Percentiles rank a stretch among this genome's conserved stretches.
Conservation (phyloP, 2,113 vertebrate genomes). For the Fukomys damarensis region DNA sequence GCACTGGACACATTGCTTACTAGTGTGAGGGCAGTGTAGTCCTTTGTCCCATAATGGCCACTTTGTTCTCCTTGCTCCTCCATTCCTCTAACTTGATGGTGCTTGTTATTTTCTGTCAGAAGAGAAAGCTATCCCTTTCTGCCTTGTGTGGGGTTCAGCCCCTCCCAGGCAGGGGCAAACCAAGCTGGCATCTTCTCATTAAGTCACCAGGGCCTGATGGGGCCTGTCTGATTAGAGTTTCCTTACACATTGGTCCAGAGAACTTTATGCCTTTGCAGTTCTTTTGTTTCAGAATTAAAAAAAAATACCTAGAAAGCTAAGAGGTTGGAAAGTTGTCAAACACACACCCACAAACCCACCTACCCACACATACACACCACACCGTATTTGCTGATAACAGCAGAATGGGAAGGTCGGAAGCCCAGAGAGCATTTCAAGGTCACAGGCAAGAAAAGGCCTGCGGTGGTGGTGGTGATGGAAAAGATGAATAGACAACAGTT, state of each 20-base stretch:
- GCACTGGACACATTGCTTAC: neutral
- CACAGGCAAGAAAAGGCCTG: slow-evolving; percentile 76
- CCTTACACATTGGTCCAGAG: slow-evolving; percentile 40
- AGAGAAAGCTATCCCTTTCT: neutral
- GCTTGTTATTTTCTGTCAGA: neutral
- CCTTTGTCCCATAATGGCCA: neutral
- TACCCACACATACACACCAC: neutral
- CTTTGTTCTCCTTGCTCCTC: neutral
- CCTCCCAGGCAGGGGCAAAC: neutral
- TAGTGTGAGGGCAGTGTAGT: neutral
- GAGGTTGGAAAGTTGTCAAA: slow-evolving; percentile 75
- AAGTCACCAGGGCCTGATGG: neutral
- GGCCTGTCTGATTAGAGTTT: slow-evolving; percentile 64
- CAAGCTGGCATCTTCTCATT: slow-evolving; percentile 30
- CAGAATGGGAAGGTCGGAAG: slow-evolving; percentile 75
- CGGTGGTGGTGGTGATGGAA: slow-evolving; percentile 56
- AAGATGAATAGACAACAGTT: slow-evolving; percentile 80
- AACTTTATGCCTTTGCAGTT: slow-evolving; percentile 72
- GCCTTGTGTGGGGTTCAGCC: neutral
- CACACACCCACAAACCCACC: neutral
- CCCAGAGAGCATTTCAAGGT: slow-evolving; percentile 84
- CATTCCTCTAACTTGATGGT: neutral
- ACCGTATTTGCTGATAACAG: slow-evolving; percentile 82
- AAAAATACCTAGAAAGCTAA: slow-evolving; percentile 65
- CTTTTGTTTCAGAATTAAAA: slow-evolving; percentile 79